Conservation (phyloP, 2,797 vertebrate genomes). For the Erithacus rubecula region DNA sequence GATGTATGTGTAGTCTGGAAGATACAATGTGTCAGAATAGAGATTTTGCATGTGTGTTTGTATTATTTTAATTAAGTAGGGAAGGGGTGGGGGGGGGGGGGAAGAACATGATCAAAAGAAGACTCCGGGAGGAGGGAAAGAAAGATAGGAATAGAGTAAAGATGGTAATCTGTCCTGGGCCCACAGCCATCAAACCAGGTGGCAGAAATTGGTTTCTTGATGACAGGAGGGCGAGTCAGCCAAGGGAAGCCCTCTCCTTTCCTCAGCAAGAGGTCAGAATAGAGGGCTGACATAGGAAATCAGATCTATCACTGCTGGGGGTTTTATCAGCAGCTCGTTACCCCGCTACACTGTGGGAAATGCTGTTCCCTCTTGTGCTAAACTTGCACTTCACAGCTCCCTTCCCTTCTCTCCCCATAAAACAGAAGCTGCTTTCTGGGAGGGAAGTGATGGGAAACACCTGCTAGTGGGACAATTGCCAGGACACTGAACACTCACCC, state of each 20-base stretch:
- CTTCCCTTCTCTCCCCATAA: neutral
- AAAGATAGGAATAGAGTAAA: neutral
- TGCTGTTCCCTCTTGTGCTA: neutral
- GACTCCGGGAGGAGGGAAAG: neutral
- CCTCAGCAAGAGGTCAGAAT: conserved; percentile 19
- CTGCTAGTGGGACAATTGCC: neutral
- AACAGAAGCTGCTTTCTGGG: neutral
- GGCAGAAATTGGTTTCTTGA: conserved; percentile 33
- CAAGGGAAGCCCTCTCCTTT: conserved; percentile 26
- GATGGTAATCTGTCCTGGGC: conserved; percentile 31
- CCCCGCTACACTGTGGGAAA: neutral
- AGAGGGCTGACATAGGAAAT: conserved; percentile 17
- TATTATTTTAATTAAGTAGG: conserved; percentile 18
- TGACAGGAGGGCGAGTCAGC: conserved; percentile 21
- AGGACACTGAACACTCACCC: neutral
- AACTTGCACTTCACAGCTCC: neutral
- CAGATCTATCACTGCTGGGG: neutral
- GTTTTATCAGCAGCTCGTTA: neutral
- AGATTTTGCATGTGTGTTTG: neutral
- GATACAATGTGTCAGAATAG: neutral
- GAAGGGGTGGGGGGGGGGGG: neutral
- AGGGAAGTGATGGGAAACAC: neutral
- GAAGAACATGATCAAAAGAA: neutral
- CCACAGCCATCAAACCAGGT: conserved; percentile 50
- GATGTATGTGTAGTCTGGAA: conserved; percentile 56